A percentile compares a stretch with the other conserved stretches of the same genome.
Evolutionary conservation across 1,140 invertebrate genomes (phyloP).

Genomic region (Tetragnatha versicolor): DNA sequence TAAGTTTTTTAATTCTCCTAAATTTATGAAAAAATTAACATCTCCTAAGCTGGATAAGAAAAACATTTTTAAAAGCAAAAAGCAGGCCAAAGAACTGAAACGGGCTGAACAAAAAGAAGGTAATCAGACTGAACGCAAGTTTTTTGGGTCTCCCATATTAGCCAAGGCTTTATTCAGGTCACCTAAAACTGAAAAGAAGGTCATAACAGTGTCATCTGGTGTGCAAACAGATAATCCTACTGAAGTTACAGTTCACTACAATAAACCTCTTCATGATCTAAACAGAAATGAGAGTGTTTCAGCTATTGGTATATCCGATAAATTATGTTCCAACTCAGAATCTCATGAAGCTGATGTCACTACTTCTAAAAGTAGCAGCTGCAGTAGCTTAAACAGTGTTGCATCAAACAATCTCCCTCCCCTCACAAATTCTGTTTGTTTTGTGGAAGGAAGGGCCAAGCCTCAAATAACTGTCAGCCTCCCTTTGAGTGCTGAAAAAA

Average conservation of each 20-base stretch:
- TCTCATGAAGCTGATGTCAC: constrained; percentile 5
- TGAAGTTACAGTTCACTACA: not conserved
- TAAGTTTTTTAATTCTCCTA: constrained; percentile 56
- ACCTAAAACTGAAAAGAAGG: constrained; percentile 42
- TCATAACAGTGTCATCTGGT: constrained; percentile 35
- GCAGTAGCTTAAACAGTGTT: constrained; percentile 44
- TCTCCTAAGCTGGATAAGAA: constrained; percentile 55
- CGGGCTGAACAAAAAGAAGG: constrained; percentile 40
- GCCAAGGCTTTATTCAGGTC: constrained; percentile 45
- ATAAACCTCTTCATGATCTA: constrained; percentile 25
- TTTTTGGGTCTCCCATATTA: constrained; percentile 49
- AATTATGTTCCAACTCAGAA: not conserved
- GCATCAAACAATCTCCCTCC: constrained; percentile 10
- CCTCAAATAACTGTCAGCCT: constrained; percentile 51
- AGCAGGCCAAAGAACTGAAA: constrained; percentile 40
- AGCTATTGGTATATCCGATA: not conserved
- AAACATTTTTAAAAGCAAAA: constrained; percentile 53
- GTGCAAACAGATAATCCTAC: constrained; percentile 43
- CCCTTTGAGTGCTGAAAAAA: constrained; percentile 39
- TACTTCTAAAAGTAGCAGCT: constrained; percentile 44
- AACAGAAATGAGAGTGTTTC: constrained; percentile 26
- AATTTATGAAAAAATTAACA: constrained; percentile 55
- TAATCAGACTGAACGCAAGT: constrained; percentile 38
- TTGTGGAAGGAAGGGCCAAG: constrained; percentile 45
- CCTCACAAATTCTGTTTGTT: constrained; percentile 34